Evolutionary conservation across 2,797 vertebrate genomes (phyloP).

Genomic region (Poecilia wingei): DNA sequence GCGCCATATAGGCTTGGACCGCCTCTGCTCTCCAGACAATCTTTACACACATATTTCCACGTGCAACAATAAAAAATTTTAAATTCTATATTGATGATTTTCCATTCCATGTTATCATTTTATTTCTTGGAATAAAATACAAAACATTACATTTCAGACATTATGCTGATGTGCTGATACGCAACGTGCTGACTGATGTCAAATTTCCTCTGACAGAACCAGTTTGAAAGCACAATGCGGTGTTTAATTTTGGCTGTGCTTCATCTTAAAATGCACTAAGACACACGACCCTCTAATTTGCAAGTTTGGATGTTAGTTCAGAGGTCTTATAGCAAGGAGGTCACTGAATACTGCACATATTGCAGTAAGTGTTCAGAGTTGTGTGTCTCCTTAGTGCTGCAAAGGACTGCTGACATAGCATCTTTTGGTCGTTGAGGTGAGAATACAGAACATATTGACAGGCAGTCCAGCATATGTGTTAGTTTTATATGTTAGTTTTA

Average conservation of each 20-base stretch:
- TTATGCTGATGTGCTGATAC: constrained; percentile 37
- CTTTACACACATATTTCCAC: background rate
- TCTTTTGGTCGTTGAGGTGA: background rate
- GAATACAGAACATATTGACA: background rate
- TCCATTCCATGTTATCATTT: background rate
- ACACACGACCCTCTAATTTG: background rate
- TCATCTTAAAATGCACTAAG: background rate
- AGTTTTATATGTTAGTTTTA: background rate
- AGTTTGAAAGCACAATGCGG: constrained; percentile 1
- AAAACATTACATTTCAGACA: constrained; percentile 21
- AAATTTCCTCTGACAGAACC: background rate
- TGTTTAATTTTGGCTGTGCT: background rate
- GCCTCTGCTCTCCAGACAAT: background rate
- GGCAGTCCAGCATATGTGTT: background rate
- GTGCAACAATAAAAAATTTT: background rate
- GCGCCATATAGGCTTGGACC: too few relatives aligned
- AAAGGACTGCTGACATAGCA: background rate
- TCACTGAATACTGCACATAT: background rate
- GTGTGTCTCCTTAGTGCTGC: background rate
- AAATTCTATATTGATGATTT: background rate
- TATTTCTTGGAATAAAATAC: constrained; percentile 11
- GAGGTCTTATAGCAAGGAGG: background rate
- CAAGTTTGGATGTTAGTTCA: background rate
- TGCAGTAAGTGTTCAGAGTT: background rate
- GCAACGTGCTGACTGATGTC: constrained; percentile 18